These are phyloP conservation scores for Okapia johnstoni DNA, from an alignment of 2,113 vertebrate genomes.

Conservation along the genomic window DNA sequence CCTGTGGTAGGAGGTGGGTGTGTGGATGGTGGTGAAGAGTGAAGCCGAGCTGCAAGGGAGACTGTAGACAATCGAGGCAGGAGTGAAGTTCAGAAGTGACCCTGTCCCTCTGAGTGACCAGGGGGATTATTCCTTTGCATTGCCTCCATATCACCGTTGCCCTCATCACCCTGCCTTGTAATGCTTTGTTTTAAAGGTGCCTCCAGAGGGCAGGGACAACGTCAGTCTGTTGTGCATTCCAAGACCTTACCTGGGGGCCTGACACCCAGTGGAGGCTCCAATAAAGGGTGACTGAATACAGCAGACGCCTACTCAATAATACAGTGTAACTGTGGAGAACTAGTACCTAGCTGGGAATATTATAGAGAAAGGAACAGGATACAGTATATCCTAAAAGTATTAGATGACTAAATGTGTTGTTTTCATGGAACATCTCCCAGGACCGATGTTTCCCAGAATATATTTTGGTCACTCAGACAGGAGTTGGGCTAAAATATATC, in stretches of 20 bases:
- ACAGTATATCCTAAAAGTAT: not conserved
- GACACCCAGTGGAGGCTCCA: not conserved
- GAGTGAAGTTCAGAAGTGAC: not conserved
- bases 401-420: not conserved
- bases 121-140: not conserved
- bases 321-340: not conserved
- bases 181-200: not conserved
- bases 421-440: not conserved
- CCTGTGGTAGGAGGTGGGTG: fast-evolving
- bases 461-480: not conserved
- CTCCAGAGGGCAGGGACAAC: not conserved
- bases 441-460: not conserved
- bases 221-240: not conserved
- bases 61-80: not conserved
- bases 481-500: not conserved
- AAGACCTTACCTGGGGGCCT: not conserved
- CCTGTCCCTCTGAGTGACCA: too few species aligned
- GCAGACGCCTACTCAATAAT: not conserved
- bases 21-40: not conserved
- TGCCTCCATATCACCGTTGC: not conserved
- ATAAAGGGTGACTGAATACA: not conserved
- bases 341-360: not conserved
- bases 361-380: not conserved
- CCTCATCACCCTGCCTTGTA: not conserved
- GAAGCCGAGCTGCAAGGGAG: not conserved